Conservation (phyloP, 2,888 invertebrate genomes). For the Eristalinus aeneus region DNA sequence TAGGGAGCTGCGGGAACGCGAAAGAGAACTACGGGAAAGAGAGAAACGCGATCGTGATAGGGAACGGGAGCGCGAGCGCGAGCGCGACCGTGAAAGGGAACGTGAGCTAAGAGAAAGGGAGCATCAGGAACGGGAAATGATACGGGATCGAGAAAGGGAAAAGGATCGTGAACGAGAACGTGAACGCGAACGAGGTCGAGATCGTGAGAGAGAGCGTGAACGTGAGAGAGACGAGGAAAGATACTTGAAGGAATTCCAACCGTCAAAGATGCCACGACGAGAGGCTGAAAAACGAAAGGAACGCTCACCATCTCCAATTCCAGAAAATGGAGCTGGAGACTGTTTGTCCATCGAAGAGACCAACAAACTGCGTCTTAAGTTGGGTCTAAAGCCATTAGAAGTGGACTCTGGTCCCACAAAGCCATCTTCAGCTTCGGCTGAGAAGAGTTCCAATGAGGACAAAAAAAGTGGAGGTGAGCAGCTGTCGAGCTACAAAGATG, state of each 20-base stretch:
- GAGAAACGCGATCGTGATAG: conserved; percentile 67
- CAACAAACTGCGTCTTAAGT: conserved; percentile 93
- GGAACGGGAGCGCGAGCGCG: conserved; percentile 62
- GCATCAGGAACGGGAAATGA: conserved; percentile 46
- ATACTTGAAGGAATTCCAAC: conserved; percentile 64
- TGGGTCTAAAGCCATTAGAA: conserved; percentile 96
- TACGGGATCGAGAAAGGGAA: conserved; percentile 43
- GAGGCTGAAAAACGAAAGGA: conserved; percentile 50
- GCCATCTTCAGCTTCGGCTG: conserved; percentile 80
- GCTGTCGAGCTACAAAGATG: conserved; percentile 77
- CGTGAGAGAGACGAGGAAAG: conserved; percentile 50
- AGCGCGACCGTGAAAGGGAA: conserved; percentile 69
- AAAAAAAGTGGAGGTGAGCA: conserved; percentile 75
- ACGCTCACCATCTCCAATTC: conserved; percentile 78
- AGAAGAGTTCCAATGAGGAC: conserved; percentile 74
- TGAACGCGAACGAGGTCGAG: conserved; percentile 55
- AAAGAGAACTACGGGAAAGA: conserved; percentile 64
- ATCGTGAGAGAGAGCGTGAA: conserved; percentile 65
- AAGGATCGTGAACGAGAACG: conserved; percentile 53
- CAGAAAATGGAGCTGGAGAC: conserved; percentile 80
- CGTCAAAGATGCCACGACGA: conserved; percentile 50
- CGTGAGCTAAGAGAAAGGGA: conserved; percentile 59
- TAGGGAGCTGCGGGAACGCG: conserved; percentile 70
- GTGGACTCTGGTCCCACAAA: conserved; percentile 80
- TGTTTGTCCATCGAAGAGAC: conserved; percentile 91